phyloP scores from a whole-genome alignment of 2,888 invertebrate species.

The Cacoxenus indagator region DNA sequence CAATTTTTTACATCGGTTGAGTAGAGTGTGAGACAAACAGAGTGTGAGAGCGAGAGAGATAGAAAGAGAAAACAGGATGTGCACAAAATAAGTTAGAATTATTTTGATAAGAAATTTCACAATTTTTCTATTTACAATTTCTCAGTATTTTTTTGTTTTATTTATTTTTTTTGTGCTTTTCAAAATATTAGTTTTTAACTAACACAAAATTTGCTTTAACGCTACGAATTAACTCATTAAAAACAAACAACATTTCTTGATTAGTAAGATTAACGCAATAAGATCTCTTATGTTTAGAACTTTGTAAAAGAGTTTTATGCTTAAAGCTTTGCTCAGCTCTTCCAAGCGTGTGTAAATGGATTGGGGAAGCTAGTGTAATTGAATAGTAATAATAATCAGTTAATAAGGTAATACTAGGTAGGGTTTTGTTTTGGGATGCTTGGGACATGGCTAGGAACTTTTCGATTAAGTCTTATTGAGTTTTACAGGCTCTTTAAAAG shows the following conservation, averaged over 20 bases:
- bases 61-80: slow-evolving; percentile 70
- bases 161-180: slow-evolving; percentile 37
- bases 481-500: not conserved
- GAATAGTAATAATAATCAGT: not conserved
- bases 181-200: slow-evolving; percentile 18
- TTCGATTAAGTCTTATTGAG: not conserved
- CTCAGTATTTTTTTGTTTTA: slow-evolving; percentile 29
- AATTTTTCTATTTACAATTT: slow-evolving; percentile 39
- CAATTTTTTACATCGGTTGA: slow-evolving; percentile 60
- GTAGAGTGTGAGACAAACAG: slow-evolving; percentile 62
- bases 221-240: slow-evolving; percentile 30
- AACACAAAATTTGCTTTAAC: slow-evolving; percentile 51
- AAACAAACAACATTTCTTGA: slow-evolving; percentile 47
- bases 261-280: slow-evolving; percentile 7
- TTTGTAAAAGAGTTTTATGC: slow-evolving; percentile 14
- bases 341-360: slow-evolving; percentile 23
- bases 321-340: slow-evolving; percentile 36
- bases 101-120: slow-evolving; percentile 40
- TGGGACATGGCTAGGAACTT: not conserved
- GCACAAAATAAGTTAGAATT: slow-evolving; percentile 71
- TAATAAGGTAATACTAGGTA: slow-evolving; percentile 18
- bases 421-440: not conserved
- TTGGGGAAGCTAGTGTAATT: not conserved
- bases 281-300: not conserved
- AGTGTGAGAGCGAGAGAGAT: slow-evolving; percentile 58